Percentiles rank a stretch among this genome's conserved stretches.
phyloP scores from a whole-genome alignment of 2,797 vertebrate genomes.

The Hypotaenidia okinawae region DNA sequence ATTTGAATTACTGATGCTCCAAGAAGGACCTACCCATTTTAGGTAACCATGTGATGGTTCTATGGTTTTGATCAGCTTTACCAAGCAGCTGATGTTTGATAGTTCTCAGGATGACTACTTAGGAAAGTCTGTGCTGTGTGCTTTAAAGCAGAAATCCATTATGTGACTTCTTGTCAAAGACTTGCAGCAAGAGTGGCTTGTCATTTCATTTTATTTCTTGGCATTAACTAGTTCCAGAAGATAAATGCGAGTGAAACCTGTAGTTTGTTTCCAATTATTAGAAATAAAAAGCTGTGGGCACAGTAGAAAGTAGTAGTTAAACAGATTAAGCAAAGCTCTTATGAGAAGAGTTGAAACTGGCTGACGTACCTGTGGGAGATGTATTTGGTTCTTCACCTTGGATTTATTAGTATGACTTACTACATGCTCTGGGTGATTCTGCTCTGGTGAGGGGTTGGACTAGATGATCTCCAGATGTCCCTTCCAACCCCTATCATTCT shows the following conservation, averaged over 20 bases:
- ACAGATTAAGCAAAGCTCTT: neutral
- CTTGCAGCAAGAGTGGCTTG: neutral
- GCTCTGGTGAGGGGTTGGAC: too few relatives aligned
- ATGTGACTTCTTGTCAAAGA: neutral
- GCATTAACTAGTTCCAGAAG: neutral
- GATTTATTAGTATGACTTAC: neutral
- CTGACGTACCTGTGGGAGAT: neutral
- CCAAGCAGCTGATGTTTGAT: neutral
- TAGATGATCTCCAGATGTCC: too few relatives aligned
- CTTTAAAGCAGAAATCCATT: neutral
- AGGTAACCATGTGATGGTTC: neutral
- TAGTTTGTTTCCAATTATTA: slow-evolving; percentile 22
- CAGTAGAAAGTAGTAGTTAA: neutral
- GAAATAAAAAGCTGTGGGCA: neutral
- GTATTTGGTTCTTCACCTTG: neutral
- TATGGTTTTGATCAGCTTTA: neutral
- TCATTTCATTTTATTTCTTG: neutral
- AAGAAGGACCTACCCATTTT: neutral
- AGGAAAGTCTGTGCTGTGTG: neutral
- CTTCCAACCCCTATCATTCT: too few relatives aligned
- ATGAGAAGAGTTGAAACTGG: neutral
- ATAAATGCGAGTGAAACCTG: slow-evolving; percentile 15
- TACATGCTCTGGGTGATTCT: too few relatives aligned
- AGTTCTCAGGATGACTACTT: neutral
- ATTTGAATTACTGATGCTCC: neutral